Evolutionary conservation across 2,797 vertebrate species (phyloP).

Genomic region (Sus cebifrons): DNA sequence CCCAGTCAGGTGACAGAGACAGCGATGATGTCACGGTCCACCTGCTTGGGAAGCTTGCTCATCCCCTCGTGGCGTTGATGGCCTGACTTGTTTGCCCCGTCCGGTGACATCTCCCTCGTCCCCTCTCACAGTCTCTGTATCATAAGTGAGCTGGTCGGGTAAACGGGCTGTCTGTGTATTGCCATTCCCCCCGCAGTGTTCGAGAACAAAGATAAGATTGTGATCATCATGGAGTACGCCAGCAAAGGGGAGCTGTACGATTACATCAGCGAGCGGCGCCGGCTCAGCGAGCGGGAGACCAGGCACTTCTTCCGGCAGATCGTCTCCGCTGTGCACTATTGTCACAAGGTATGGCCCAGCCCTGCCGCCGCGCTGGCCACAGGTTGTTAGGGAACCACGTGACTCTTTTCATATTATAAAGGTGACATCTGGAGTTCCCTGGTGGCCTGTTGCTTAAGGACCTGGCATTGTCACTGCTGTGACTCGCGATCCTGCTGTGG

Average conservation of each 20-base stretch:
- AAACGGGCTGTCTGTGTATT: slow-evolving; percentile 68
- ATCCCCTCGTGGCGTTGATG: fast-evolving
- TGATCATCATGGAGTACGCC: slow-evolving; percentile 99
- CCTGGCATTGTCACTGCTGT: no score
- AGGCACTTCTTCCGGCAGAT: slow-evolving; percentile 99
- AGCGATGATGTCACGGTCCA: not conserved
- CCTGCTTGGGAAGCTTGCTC: not conserved
- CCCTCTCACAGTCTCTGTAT: not conserved
- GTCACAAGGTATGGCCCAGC: slow-evolving; percentile 95
- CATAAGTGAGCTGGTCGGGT: slow-evolving; percentile 20
- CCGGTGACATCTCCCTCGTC: not conserved
- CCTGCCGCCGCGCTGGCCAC: fast-evolving
- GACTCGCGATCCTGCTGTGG: no score
- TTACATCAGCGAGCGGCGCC: slow-evolving; percentile 98
- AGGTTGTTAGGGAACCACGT: fast-evolving
- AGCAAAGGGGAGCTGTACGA: slow-evolving; percentile 99
- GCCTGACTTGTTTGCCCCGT: not conserved
- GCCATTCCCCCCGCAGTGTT: slow-evolving; percentile 93
- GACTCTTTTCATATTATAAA: fast-evolving
- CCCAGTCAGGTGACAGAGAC: not conserved
- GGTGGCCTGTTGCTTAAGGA: no score
- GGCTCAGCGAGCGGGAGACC: slow-evolving; percentile 97
- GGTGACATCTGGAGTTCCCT: not conserved
- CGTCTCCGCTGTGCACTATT: slow-evolving; percentile 98
- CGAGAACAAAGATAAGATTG: slow-evolving; percentile 99